These are phyloP conservation scores for Pachliopta kotzebuea DNA, from an alignment of 2,888 invertebrate species.

Conservation along the genomic window DNA sequence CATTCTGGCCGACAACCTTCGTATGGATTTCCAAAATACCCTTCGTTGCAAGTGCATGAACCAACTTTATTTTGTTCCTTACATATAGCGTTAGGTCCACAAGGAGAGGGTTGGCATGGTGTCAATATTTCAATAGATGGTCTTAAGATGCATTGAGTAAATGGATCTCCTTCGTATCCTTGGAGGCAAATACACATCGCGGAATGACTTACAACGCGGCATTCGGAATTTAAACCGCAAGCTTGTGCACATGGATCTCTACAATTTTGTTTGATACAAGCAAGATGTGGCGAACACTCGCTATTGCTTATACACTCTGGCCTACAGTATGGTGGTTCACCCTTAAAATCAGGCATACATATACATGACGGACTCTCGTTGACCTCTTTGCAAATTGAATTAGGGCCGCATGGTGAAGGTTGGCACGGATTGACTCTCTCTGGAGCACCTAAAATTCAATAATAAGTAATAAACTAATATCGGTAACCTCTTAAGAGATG, in stretches of 20 bases:
- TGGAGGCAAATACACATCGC: conserved; percentile 87
- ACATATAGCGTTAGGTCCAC: conserved; percentile 86
- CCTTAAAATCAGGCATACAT: conserved; percentile 84
- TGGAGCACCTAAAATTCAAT: conserved; percentile 48
- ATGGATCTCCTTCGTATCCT: conserved; percentile 84
- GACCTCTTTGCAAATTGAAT: conserved; percentile 85
- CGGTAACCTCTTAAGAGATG: not conserved
- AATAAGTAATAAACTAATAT: not conserved
- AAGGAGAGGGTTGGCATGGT: conserved; percentile 86
- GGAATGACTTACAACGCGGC: conserved; percentile 88
- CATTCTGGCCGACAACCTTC: conserved; percentile 89
- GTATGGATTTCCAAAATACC: conserved; percentile 88
- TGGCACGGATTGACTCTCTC: conserved; percentile 82
- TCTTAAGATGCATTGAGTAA: conserved; percentile 77
- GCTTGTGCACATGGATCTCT: conserved; percentile 86
- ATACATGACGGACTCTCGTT: conserved; percentile 87
- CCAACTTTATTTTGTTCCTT: conserved; percentile 85
- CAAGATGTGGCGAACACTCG: conserved; percentile 85
- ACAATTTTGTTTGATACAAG: conserved; percentile 88
- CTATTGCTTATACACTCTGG: conserved; percentile 90
- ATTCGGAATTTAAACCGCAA: conserved; percentile 87
- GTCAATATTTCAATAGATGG: conserved; percentile 73
- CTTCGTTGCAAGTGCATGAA: conserved; percentile 84
- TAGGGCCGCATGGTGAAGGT: conserved; percentile 90
- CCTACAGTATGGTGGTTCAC: conserved; percentile 87